A percentile compares a stretch with the other conserved stretches of the same genome.
Evolutionary conservation across 1,140 invertebrate genomes (phyloP).

Genomic region (Cephus cinctus): DNA sequence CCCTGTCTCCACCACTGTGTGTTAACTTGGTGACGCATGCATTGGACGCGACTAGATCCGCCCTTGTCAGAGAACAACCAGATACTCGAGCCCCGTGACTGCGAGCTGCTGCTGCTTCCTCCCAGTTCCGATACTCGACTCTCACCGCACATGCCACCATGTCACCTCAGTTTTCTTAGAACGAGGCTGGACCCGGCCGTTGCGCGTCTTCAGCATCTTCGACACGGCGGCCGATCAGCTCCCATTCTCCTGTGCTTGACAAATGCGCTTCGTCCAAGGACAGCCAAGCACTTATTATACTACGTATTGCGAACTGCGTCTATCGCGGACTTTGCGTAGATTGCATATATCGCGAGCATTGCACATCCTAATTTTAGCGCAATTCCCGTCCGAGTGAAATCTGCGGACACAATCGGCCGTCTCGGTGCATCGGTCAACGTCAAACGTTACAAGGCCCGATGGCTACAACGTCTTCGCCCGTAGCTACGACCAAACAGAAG

Average conservation of each 20-base stretch:
- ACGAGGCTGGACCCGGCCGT: too few relatives aligned
- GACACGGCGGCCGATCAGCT: too few relatives aligned
- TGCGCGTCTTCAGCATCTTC: too few relatives aligned
- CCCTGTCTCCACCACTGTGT: constrained; percentile 21
- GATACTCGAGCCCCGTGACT: constrained; percentile 14
- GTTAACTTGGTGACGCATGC: constrained; percentile 30
- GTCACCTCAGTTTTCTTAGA: constrained; percentile 14
- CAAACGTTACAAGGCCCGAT: constrained; percentile 46
- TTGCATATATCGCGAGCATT: too few relatives aligned
- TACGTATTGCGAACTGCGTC: too few relatives aligned
- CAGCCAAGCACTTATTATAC: too few relatives aligned
- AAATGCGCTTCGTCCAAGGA: too few relatives aligned
- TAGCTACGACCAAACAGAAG: too few relatives aligned
- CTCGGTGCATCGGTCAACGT: constrained; percentile 50
- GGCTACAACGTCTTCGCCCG: too few relatives aligned
- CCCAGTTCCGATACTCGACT: constrained; percentile 21
- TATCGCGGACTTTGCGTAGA: too few relatives aligned
- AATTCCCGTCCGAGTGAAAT: constrained; percentile 33
- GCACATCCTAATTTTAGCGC: constrained; percentile 26
- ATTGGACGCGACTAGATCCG: background rate
- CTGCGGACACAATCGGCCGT: constrained; percentile 48
- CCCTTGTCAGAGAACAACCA: too few relatives aligned
- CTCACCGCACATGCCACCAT: background rate
- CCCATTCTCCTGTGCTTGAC: too few relatives aligned
- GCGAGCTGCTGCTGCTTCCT: constrained; percentile 18